Base-by-base conservation (phyloP, 2,888 invertebrate genomes). In the Gandaritis pyraliata region DNA sequence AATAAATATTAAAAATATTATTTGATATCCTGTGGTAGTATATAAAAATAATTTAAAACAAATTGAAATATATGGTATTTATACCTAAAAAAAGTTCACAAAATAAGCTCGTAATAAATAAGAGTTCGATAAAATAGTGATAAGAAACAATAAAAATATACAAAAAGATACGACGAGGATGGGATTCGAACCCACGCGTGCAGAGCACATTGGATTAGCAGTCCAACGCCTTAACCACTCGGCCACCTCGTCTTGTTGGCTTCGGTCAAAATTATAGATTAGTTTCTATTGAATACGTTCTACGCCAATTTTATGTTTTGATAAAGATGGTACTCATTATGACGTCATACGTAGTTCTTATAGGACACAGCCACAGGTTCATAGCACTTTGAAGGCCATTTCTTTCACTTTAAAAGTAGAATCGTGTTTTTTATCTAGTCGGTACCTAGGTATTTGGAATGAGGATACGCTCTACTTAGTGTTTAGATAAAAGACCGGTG, bases 121-220 rank as follows among this genome's bases (percentile, higher is more conserved):
- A 4, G 8, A 41, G 16, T 41, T 10, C 43, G 16, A 3, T 11
- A 16, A 16, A 43, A 2, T 8, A 43, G 7, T 16, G n/a, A 43
- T 18, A 52, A 36, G 16, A 47, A 52, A 65, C 48, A 16, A 49
- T 29, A 56, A 45, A 55, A 49, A 64, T 11, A 12, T 53, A 62
- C 74, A 78, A 81, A 80, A 82, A 76, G 66, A 69, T 68, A 65
- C 94, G 94, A 94, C 94, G 94, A 95, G 94, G 95, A 95, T 95
- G 95, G 95, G 95, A 95, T 95, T 95, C 95, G 94, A 95, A 95
- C 95, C 95, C 95, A 95, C 95, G 95, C 95, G 95, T 95, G 95
- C 95, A 95, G 95, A 95, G 95, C 95, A 94, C 95, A 95, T 95
- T 95, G 95, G 95, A 95, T 95, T 95, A 95, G 95, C 95, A 95